phyloP scores from a whole-genome alignment of 1,140 invertebrate genomes.

The Cepaea nemoralis region DNA sequence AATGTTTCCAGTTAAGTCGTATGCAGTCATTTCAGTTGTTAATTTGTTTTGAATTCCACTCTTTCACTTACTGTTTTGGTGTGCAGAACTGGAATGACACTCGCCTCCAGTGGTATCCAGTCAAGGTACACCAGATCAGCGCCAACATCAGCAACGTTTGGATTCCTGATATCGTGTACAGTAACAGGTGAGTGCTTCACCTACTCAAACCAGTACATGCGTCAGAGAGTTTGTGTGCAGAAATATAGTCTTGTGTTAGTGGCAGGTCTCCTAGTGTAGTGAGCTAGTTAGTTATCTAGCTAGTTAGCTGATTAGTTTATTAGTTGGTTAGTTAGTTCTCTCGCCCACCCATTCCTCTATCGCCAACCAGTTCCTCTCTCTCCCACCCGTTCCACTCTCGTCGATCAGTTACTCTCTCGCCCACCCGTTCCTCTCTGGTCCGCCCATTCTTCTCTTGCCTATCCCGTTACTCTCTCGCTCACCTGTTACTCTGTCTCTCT shows the following conservation, averaged over 20 bases:
- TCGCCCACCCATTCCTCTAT: background rate
- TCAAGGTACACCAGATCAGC: slow-evolving; percentile 7
- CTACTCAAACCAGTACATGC: no score
- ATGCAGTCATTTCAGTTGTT: no score
- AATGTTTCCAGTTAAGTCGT: no score
- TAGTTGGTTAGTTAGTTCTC: no score
- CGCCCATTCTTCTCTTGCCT: background rate
- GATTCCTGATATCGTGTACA: slow-evolving; percentile 32
- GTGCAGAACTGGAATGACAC: slow-evolving; percentile 11
- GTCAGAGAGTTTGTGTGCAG: no score
- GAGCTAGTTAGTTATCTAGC: no score
- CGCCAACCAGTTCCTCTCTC: background rate
- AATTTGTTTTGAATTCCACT: no score
- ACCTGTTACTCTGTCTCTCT: slow-evolving; percentile 13
- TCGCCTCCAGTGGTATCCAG: slow-evolving; percentile 14
- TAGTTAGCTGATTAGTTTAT: no score
- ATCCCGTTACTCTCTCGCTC: background rate
- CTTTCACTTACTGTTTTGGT: no score
- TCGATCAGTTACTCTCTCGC: slow-evolving; percentile 7
- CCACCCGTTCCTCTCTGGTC: background rate
- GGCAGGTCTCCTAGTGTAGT: no score
- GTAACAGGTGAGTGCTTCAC: slow-evolving; percentile 9
- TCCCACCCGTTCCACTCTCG: slow-evolving; percentile 5
- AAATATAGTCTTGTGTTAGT: no score
- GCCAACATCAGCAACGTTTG: slow-evolving; percentile 2